Conservation (phyloP, 2,113 vertebrate species). For the Quiscalus mexicanus region DNA sequence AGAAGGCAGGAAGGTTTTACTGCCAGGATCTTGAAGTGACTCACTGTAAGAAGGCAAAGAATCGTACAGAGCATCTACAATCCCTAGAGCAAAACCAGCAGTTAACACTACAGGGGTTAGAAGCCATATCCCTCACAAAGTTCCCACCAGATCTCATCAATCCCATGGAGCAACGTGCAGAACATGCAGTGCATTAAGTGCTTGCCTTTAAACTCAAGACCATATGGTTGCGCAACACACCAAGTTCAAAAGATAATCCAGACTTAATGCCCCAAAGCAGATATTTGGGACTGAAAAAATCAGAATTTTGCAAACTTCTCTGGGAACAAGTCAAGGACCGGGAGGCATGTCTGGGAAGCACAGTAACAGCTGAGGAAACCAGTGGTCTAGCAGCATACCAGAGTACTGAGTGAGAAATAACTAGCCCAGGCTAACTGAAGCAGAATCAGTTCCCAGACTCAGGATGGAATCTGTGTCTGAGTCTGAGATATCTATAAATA, state of each 20-base stretch:
- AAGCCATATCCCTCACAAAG: neutral
- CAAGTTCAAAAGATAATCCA: neutral
- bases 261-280: neutral
- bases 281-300: neutral
- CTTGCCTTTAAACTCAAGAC: neutral
- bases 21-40: neutral
- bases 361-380: neutral
- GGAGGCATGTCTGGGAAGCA: neutral
- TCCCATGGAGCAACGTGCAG: neutral
- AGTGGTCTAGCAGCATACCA: neutral
- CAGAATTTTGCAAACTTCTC: neutral
- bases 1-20: neutral
- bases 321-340: neutral
- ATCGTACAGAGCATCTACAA: neutral
- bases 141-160: neutral
- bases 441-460: neutral
- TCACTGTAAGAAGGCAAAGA: neutral
- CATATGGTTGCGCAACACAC: rapidly evolving
- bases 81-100: neutral
- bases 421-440: neutral
- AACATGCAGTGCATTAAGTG: neutral
- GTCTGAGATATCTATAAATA: neutral
- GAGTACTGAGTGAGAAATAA: neutral
- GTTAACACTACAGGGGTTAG: neutral
- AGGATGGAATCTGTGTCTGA: neutral